phyloP scores from a whole-genome alignment of 2,888 invertebrate species.

The Nephrotoma guestfalica region DNA sequence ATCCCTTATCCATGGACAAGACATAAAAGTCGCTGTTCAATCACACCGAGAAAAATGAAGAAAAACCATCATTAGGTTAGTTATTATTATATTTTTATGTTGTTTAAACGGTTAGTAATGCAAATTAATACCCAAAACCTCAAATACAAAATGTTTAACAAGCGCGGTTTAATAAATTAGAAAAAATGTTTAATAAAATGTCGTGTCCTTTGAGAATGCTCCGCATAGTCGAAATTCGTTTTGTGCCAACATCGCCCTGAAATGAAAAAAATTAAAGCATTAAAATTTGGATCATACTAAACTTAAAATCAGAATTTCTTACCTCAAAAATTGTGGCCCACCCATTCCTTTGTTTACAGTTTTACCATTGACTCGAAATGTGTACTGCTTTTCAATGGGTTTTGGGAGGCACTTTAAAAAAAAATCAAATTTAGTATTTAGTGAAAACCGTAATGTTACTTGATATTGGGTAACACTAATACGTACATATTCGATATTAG shows the following conservation, averaged over 20 bases:
- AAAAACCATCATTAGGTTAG: no score
- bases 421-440: not conserved
- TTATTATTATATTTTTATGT: no score
- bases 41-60: no score
- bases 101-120: no score
- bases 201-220: constrained; percentile 64
- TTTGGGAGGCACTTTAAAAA: constrained; percentile 15
- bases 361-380: constrained; percentile 33
- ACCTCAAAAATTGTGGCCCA: constrained; percentile 28
- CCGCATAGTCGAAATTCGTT: constrained; percentile 59
- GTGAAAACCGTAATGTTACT: not conserved
- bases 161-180: not conserved
- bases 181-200: constrained; percentile 37
- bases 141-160: not conserved
- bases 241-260: constrained; percentile 51
- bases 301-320: not conserved
- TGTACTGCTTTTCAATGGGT: constrained; percentile 32
- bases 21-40: no score
- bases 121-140: not conserved
- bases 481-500: not conserved
- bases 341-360: constrained; percentile 19
- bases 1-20: no score
- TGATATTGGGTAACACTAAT: not conserved
- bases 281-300: constrained; percentile 30
- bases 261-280: constrained; percentile 42